These are phyloP conservation scores for Morphnarchus princeps DNA, from an alignment of 2,113 vertebrate species.

Conservation along the genomic window DNA sequence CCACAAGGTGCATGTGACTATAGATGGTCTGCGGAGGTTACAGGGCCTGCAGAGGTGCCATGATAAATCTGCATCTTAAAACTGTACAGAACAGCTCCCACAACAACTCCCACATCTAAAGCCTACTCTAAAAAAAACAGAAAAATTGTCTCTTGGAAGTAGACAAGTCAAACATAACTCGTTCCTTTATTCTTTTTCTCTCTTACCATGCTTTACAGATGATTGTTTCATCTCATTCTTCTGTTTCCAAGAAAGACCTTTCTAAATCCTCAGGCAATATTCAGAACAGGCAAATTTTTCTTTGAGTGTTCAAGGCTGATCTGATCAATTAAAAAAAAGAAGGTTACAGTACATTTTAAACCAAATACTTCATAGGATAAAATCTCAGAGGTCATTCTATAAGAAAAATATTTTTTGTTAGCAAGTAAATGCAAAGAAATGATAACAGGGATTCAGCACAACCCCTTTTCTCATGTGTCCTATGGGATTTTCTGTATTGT, in stretches of 20 bases:
- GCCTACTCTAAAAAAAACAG: neutral
- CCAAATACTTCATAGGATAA: slow-evolving; percentile 19
- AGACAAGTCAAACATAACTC: slow-evolving; percentile 48
- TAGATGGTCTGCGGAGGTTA: neutral
- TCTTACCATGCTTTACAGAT: slow-evolving; percentile 33
- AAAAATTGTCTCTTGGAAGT: neutral
- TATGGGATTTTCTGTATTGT: neutral
- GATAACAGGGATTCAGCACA: slow-evolving; percentile 22
- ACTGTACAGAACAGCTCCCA: neutral
- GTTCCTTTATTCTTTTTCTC: slow-evolving; percentile 37
- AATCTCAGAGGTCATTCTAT: slow-evolving; percentile 28
- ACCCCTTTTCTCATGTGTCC: slow-evolving; percentile 3
- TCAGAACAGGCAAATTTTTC: slow-evolving; percentile 46
- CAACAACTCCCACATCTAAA: neutral
- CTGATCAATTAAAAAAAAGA: slow-evolving; percentile 42
- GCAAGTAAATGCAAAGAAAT: slow-evolving; percentile 27
- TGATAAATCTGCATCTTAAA: neutral
- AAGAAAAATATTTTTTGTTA: slow-evolving; percentile 50
- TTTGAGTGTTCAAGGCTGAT: slow-evolving; percentile 55
- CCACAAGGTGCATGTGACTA: neutral
- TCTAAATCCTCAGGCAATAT: slow-evolving; percentile 63
- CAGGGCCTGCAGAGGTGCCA: neutral
- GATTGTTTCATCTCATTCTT: slow-evolving; percentile 54
- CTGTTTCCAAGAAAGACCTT: slow-evolving; percentile 51
- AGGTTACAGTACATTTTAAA: slow-evolving; percentile 44